Conservation (phyloP, 2,797 vertebrate species). For the Pampus argenteus region DNA sequence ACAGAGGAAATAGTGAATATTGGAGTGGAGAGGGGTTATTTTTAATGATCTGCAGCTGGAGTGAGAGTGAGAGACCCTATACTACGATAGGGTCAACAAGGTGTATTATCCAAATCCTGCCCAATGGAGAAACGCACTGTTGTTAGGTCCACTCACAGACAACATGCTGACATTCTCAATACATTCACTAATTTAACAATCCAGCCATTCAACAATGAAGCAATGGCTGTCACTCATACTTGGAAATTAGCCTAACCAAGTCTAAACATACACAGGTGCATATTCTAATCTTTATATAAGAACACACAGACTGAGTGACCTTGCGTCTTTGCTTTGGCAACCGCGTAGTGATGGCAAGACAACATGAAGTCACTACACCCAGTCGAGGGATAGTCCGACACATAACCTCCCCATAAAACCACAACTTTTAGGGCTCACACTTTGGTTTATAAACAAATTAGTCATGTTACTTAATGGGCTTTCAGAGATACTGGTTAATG, state of each 20-base stretch:
- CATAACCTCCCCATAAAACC: too few species aligned
- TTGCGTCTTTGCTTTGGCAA: too few species aligned
- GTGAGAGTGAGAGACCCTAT: slow-evolving; percentile 25
- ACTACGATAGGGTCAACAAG: background rate
- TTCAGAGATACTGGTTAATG: too few species aligned
- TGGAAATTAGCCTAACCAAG: background rate
- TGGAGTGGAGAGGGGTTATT: slow-evolving; percentile 34
- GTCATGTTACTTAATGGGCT: too few species aligned
- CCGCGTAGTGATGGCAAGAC: too few species aligned
- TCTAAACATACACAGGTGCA: background rate
- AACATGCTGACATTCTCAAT: background rate
- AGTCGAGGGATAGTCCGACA: too few species aligned
- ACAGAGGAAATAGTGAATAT: slow-evolving; percentile 32
- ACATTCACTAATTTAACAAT: slow-evolving; percentile 10
- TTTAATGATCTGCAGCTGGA: slow-evolving; percentile 60
- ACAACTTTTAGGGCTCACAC: too few species aligned
- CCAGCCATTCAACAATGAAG: background rate
- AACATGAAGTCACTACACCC: too few species aligned
- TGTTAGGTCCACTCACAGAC: background rate
- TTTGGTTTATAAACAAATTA: too few species aligned
- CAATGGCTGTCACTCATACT: background rate
- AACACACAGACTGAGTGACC: background rate
- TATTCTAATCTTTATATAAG: background rate
- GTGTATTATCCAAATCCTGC: slow-evolving; percentile 7
- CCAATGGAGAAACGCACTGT: background rate